These are phyloP conservation scores for Spea multiplicata DNA, from an alignment of 2,113 vertebrate species.

Conservation along the genomic window DNA sequence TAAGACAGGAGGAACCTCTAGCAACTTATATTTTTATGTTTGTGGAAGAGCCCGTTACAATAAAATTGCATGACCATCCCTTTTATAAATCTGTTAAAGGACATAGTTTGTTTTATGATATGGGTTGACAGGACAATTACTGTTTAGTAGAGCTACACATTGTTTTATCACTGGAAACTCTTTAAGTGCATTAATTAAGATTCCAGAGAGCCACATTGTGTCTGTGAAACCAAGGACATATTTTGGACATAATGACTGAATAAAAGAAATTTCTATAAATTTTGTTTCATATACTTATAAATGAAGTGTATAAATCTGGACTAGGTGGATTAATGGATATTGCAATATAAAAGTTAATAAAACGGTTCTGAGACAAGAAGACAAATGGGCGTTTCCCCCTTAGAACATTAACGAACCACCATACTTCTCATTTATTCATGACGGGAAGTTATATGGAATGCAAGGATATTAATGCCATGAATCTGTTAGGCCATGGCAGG, in stretches of 20 bases:
- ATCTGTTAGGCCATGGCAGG: background rate
- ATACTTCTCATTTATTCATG: background rate
- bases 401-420: background rate
- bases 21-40: no score
- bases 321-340: background rate
- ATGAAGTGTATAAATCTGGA: background rate
- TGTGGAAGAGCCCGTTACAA: no score
- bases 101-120: background rate
- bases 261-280: background rate
- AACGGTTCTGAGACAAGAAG: background rate
- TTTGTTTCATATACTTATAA: background rate
- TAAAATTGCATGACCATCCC: no score
- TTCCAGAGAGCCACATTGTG: background rate
- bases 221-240: background rate
- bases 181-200: background rate
- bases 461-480: background rate
- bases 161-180: background rate
- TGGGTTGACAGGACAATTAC: background rate
- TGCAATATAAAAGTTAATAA: background rate
- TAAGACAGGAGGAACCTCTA: no score
- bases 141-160: background rate
- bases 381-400: background rate
- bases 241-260: background rate
- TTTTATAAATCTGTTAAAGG: no score
- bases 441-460: background rate